phyloP scores from a whole-genome alignment of 2,888 invertebrate species.

The Hemistola chrysoprasaria region DNA sequence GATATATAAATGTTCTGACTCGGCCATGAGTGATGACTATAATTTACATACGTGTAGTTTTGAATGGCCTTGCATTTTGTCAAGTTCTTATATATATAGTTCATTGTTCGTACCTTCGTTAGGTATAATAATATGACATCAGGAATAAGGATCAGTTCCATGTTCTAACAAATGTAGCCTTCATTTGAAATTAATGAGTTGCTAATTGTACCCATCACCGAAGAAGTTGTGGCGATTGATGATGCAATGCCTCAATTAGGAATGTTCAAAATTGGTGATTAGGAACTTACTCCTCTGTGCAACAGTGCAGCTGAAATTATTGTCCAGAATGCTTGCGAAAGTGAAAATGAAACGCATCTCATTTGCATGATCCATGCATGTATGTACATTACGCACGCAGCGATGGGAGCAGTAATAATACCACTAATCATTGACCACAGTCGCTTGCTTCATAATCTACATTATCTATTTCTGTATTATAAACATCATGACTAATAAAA shows the following conservation, averaged over 20 bases:
- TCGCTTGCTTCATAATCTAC: too few relatives aligned
- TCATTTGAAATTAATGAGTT: conserved; percentile 12
- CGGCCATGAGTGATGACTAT: conserved; percentile 9
- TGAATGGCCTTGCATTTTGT: conserved; percentile 3
- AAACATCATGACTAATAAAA: too few relatives aligned
- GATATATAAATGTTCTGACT: too few relatives aligned
- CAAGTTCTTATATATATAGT: conserved; percentile 4
- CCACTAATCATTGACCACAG: too few relatives aligned
- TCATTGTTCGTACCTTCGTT: conserved; percentile 4
- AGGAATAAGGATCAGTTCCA: not conserved
- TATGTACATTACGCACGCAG: too few relatives aligned
- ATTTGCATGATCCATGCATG: conserved; percentile 9
- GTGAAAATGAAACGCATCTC: conserved; percentile 22
- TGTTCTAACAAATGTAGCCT: conserved; percentile 12
- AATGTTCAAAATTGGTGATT: too few relatives aligned
- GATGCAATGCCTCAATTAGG: too few relatives aligned
- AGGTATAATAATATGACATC: conserved; percentile 8
- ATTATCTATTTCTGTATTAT: too few relatives aligned
- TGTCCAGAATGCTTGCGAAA: conserved; percentile 22
- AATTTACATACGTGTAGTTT: not conserved
- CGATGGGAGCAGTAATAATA: too few relatives aligned
- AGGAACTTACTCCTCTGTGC: too few relatives aligned
- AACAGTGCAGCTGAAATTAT: too few relatives aligned
- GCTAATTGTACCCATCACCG: conserved; percentile 10
- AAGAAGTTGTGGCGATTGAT: too few relatives aligned